A percentile compares a stretch with the other conserved stretches of the same genome.
Conservation (phyloP, 2,797 vertebrate genomes). For the Acanthornis magna region DNA sequence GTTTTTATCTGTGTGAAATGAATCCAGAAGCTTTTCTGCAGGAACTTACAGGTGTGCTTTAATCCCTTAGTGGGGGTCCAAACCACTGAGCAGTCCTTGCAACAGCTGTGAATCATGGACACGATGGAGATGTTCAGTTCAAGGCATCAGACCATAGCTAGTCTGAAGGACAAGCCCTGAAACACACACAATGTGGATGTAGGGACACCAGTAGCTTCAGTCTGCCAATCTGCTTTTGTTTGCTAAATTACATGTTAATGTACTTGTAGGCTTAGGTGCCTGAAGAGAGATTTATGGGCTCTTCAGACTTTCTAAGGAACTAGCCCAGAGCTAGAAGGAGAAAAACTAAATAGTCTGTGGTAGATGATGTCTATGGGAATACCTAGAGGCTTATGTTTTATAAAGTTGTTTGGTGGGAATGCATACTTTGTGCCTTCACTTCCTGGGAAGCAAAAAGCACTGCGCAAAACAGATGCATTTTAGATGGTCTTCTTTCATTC, state of each 20-base stretch:
- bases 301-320: background rate
- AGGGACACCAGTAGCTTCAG: background rate
- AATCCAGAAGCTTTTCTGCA: background rate
- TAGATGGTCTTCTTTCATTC: background rate
- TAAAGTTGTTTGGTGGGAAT: background rate
- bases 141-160: background rate
- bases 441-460: conserved; percentile 7
- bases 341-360: background rate
- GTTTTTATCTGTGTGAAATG: background rate
- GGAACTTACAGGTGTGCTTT: background rate
- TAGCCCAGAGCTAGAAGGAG: conserved; percentile 2
- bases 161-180: background rate
- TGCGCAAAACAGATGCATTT: background rate
- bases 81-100: background rate
- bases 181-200: background rate
- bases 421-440: background rate
- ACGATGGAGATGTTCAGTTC: background rate
- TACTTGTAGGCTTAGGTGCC: background rate
- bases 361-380: conserved; percentile 27
- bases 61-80: background rate
- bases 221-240: background rate
- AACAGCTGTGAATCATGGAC: background rate
- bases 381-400: conserved; percentile 32
- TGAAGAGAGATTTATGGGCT: background rate
- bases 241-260: background rate